phyloP scores from a whole-genome alignment of 2,888 invertebrate genomes.

The Thecocarcelia acutangulata region DNA sequence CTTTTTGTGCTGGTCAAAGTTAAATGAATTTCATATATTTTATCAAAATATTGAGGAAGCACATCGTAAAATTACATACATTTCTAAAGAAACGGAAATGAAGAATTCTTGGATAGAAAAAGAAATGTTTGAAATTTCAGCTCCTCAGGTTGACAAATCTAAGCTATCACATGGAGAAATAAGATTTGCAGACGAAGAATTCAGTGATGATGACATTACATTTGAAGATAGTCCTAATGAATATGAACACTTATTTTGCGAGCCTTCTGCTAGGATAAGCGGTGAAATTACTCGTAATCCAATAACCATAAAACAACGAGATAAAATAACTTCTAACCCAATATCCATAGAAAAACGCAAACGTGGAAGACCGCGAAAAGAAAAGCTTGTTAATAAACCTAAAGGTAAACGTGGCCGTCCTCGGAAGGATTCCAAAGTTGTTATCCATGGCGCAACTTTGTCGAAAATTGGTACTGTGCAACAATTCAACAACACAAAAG shows the following conservation, averaged over 20 bases:
- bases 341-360: slow-evolving; percentile 8
- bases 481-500: not conserved
- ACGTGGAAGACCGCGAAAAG: slow-evolving; percentile 49
- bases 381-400: too few species aligned
- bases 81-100: not conserved
- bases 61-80: slow-evolving; percentile 24
- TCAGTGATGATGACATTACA: not conserved
- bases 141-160: not conserved
- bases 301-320: too few species aligned
- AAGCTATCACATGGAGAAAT: not conserved
- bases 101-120: not conserved
- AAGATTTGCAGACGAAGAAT: not conserved
- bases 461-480: not conserved
- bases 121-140: not conserved
- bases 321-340: too few species aligned
- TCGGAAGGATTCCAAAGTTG: not conserved
- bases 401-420: slow-evolving; percentile 42
- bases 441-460: not conserved
- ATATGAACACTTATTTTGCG: not conserved
- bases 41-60: slow-evolving; percentile 73
- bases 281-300: not conserved
- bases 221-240: not conserved
- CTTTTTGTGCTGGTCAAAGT: slow-evolving; percentile 73
- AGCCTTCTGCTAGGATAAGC: not conserved
- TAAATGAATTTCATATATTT: slow-evolving; percentile 74